These are phyloP conservation scores for Coregonus ussuriensis DNA, from an alignment of 2,797 vertebrate genomes.

Conservation along the genomic window DNA sequence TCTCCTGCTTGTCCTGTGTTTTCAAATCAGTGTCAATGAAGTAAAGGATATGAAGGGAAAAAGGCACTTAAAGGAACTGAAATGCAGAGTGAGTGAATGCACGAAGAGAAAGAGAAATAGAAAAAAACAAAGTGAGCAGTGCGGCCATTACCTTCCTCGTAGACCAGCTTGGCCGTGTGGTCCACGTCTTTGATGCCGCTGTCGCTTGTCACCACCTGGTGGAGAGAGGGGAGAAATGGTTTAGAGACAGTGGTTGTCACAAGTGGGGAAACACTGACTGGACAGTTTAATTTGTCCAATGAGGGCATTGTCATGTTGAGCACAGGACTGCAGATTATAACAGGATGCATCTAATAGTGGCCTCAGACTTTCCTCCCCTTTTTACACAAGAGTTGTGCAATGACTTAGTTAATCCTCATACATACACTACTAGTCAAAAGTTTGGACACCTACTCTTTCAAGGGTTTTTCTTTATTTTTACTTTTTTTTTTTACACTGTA, in stretches of 20 bases:
- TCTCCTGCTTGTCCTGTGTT: background rate
- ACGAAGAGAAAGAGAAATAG: background rate
- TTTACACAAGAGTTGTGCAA: too few species aligned
- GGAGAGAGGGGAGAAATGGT: conserved; percentile 20
- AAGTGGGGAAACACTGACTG: background rate
- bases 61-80: background rate
- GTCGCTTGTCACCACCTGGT: conserved; percentile 83
- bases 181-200: conserved; percentile 69
- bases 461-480: too few species aligned
- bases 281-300: too few species aligned
- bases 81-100: background rate
- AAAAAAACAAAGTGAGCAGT: background rate
- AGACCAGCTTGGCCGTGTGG: conserved; percentile 91
- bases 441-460: too few species aligned
- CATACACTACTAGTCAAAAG: too few species aligned
- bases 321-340: too few species aligned
- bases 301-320: too few species aligned
- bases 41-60: background rate
- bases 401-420: too few species aligned
- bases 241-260: background rate
- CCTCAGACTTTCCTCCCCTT: too few species aligned
- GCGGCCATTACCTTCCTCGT: conserved; percentile 88
- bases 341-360: too few species aligned
- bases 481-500: too few species aligned
- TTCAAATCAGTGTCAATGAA: background rate